A percentile compares a stretch with the other conserved stretches of the same genome.
Conservation (phyloP, 2,113 vertebrate genomes). For the Arenaria interpres region DNA sequence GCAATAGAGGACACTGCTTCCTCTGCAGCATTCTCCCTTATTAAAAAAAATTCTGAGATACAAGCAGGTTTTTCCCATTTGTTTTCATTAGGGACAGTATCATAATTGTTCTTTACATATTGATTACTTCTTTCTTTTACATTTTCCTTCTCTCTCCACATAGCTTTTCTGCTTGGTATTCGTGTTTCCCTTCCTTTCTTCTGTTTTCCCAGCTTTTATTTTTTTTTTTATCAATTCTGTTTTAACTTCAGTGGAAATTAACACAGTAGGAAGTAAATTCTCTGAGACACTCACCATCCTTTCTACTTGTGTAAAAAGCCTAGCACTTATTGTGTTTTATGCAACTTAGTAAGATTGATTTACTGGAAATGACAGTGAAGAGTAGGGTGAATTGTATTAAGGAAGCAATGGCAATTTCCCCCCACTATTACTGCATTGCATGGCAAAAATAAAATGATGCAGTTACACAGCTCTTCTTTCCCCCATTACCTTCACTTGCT, state of each 20-base stretch:
- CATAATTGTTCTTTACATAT: not conserved
- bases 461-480: not conserved
- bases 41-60: not conserved
- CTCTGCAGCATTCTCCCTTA: not conserved
- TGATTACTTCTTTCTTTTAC: not conserved
- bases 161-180: not conserved
- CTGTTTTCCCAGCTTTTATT: not conserved
- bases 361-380: not conserved
- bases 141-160: not conserved
- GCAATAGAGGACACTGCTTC: not conserved
- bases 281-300: not conserved
- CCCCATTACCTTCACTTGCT: not conserved
- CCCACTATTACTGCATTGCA: not conserved
- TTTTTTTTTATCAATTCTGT: not conserved
- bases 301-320: not conserved
- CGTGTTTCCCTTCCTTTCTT: not conserved
- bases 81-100: not conserved
- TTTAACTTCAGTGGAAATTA: not conserved
- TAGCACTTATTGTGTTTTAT: not conserved
- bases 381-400: not conserved
- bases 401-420: not conserved
- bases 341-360: not conserved
- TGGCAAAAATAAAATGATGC: not conserved
- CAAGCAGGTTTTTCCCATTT: not conserved
- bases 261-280: not conserved